Conservation (phyloP, 2,797 vertebrate genomes). For the Somateria mollissima region DNA sequence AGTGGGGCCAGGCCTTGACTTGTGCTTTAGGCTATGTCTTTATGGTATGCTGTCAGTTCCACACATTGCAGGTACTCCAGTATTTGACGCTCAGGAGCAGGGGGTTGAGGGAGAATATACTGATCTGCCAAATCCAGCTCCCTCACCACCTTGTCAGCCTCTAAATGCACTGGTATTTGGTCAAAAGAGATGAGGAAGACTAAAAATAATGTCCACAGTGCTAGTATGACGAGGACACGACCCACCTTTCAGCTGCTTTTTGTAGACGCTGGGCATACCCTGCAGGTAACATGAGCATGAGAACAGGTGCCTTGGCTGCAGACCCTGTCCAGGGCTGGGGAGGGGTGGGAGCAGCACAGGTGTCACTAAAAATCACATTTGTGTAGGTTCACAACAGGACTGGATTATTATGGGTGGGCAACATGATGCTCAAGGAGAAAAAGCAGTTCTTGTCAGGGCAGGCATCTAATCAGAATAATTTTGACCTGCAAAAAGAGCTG, state of each 20-base stretch:
- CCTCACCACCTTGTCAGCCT: not conserved
- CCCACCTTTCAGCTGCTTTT: not conserved
- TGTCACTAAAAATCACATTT: not conserved
- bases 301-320: not conserved
- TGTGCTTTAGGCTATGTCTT: not conserved
- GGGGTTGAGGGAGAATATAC: not conserved
- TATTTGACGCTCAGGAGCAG: not conserved
- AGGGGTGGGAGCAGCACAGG: not conserved
- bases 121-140: not conserved
- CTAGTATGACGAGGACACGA: not conserved
- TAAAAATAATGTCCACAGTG: not conserved
- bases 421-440: not conserved
- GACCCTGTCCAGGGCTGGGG: rapidly evolving
- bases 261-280: not conserved
- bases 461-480: no score
- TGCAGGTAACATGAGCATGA: not conserved
- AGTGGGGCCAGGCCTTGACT: not conserved
- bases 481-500: not conserved
- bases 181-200: not conserved
- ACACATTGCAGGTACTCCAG: rapidly evolving
- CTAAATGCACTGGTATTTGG: not conserved
- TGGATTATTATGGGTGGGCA: not conserved
- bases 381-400: no score
- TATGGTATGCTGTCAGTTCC: not conserved
- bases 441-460: not conserved